phyloP scores from a whole-genome alignment of 30 jellyfish, hydroid and myxozoan genomes.

The Sanderia malayensis region DNA sequence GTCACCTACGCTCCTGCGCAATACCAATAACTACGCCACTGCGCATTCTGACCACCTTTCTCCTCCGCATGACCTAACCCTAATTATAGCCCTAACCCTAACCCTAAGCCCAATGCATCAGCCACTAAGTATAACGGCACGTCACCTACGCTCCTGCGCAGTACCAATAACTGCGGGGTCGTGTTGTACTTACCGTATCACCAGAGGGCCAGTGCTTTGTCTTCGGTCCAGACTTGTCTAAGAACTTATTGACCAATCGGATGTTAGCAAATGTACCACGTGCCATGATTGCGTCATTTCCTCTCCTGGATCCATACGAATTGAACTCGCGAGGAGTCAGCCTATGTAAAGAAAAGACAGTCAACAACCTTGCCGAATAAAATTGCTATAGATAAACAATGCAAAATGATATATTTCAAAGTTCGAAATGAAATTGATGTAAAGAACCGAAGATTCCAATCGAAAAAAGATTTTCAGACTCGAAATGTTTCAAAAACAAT shows the following conservation, averaged over 20 bases:
- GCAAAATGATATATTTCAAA: too few relatives aligned
- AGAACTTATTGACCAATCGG: conserved; percentile 82
- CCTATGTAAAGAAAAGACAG: conserved; percentile 13
- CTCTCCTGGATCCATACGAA: conserved; percentile 94
- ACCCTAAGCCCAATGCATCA: too few relatives aligned
- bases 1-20: too few relatives aligned
- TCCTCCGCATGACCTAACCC: too few relatives aligned
- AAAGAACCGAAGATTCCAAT: not conserved
- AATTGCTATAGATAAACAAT: too few relatives aligned
- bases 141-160: too few relatives aligned
- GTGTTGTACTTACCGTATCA: conserved; percentile 70
- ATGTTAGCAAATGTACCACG: conserved; percentile 93
- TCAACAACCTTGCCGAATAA: not conserved
- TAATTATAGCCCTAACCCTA: too few relatives aligned
- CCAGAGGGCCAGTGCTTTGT: conserved; percentile 98
- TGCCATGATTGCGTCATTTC: conserved; percentile 90
- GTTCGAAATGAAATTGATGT: not conserved
- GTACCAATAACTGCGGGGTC: too few relatives aligned
- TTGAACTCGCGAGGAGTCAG: conserved; percentile 79
- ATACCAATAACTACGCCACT: too few relatives aligned
- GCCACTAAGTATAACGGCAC: too few relatives aligned
- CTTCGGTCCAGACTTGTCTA: conserved; percentile 86
- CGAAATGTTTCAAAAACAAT: too few relatives aligned
- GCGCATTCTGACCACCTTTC: too few relatives aligned
- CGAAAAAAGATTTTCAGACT: not conserved